Percentiles rank a stretch among this genome's conserved stretches.
phyloP scores from a whole-genome alignment of 1,140 invertebrate species.

The Lordiphosa collinella region DNA sequence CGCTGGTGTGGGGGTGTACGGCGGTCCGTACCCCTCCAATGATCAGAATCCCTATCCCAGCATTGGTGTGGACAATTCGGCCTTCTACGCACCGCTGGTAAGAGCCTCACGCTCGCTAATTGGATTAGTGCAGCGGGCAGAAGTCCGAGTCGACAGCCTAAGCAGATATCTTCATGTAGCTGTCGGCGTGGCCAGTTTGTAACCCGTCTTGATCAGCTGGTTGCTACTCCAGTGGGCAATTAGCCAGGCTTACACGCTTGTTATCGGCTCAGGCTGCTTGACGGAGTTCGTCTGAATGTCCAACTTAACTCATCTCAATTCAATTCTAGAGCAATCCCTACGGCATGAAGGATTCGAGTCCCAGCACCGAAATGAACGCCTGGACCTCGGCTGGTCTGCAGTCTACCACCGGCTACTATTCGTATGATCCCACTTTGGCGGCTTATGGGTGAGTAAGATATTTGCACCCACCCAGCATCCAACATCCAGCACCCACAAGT shows the following conservation, averaged over 20 bases:
- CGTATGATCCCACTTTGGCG: constrained; percentile 93
- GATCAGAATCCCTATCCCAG: constrained; percentile 95
- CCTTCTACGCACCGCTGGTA: constrained; percentile 97
- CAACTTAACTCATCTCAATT: constrained; percentile 2
- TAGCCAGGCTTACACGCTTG: constrained; percentile 35
- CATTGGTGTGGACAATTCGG: constrained; percentile 94
- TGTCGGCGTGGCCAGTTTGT: constrained; percentile 13
- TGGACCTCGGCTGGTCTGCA: constrained; percentile 93
- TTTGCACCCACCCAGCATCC: neutral
- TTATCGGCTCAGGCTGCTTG: constrained; percentile 24
- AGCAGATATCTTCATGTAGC: constrained; percentile 26
- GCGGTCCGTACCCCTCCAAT: constrained; percentile 90
- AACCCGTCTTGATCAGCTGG: constrained; percentile 12
- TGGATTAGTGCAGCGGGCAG: constrained; percentile 43
- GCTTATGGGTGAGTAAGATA: constrained; percentile 92
- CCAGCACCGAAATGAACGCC: constrained; percentile 91
- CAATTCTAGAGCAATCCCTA: constrained; percentile 92
- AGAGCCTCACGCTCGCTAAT: constrained; percentile 79
- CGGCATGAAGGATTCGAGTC: constrained; percentile 90
- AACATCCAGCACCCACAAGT: no score
- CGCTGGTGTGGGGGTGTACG: constrained; percentile 85
- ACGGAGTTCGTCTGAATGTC: neutral
- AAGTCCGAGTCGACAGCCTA: constrained; percentile 52
- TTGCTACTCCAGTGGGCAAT: constrained; percentile 29
- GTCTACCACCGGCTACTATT: constrained; percentile 93